Base-by-base conservation (phyloP, 1,140 invertebrate genomes). In the Micrasema longulum region DNA sequence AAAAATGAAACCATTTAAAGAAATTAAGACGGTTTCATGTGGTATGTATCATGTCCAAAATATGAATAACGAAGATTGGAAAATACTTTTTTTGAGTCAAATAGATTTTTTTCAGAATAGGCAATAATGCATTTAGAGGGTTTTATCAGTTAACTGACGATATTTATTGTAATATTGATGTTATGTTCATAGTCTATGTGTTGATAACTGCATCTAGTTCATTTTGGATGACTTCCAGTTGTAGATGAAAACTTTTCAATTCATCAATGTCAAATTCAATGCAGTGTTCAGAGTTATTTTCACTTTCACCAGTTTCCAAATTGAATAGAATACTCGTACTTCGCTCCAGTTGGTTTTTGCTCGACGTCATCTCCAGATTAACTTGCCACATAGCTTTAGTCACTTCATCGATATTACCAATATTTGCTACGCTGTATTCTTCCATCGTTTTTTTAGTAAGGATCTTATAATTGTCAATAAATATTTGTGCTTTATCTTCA, bases 341-440 rank as follows among this genome's bases (percentile, higher is more conserved):
- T 41, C 50, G 66, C 26, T 76, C 74, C 52, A 66, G 60, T 38
- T 72, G 72, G 57, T 76, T 76, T 41, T 65, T 47, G 57, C 67
- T 69, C 0, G 74, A 76, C 35, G 64, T 57, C 35, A 73, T 22
- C 26, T 67, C 74, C 14, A 76, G 26, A 38, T 72, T 71, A 14
- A 76, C 36, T 47, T 76, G 65, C 67, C 67, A 76, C n/a, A 18
- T 35, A n/a, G 38, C 18, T 36, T 76, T 67, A n/a, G 43, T 26
- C 1, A 76, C 10, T 14, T 70, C 43, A 16, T 71, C 74, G 16
- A 73, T 72, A 14, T 70, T n/a, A 23, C 63, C 71, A 47, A 76
- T 57, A 41, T 73, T 71, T 18, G 62, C 38, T 26, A 76, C 38
- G 31, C 68, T 38, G 26, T 35, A 76, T 10, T 76, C 71, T 16